phyloP scores from a whole-genome alignment of 2,888 invertebrate genomes.

The Coenonympha glycerion region DNA sequence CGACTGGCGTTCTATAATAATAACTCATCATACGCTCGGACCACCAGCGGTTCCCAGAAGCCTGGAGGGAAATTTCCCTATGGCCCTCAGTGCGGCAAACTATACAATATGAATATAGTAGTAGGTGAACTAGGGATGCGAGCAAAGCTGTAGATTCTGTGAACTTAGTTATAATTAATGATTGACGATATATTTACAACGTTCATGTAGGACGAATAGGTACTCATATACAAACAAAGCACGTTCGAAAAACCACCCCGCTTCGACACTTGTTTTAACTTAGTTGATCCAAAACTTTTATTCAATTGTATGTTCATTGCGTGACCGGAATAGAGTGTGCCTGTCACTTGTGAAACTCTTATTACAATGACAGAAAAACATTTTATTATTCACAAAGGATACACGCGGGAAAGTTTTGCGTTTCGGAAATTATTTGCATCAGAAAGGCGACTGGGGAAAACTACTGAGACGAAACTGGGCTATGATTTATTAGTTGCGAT shows the following conservation, averaged over 20 bases:
- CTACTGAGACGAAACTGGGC: background rate
- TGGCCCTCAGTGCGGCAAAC: too few species aligned
- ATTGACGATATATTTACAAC: too few species aligned
- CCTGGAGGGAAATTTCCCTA: too few species aligned
- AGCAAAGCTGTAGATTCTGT: too few species aligned
- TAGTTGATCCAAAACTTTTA: constrained; percentile 6
- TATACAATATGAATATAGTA: too few species aligned
- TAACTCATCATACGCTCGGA: too few species aligned
- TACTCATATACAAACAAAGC: background rate
- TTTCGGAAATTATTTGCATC: constrained; percentile 10
- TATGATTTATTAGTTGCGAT: constrained; percentile 2
- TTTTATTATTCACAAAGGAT: constrained; percentile 6
- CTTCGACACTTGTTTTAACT: constrained; percentile 7
- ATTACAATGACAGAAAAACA: constrained; percentile 4
- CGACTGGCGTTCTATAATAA: too few species aligned
- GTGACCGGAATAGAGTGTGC: constrained; percentile 7
- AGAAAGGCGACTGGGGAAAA: constrained; percentile 1
- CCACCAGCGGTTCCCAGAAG: too few species aligned
- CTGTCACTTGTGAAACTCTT: background rate
- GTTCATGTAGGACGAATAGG: too few species aligned
- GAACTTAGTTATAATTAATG: too few species aligned
- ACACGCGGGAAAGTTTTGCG: background rate
- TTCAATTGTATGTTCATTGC: constrained; percentile 9
- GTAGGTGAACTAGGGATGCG: too few species aligned
- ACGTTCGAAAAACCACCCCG: background rate